These are phyloP conservation scores for Phylloscopus whistleri DNA, from an alignment of 2,113 vertebrate genomes.

Conservation along the genomic window DNA sequence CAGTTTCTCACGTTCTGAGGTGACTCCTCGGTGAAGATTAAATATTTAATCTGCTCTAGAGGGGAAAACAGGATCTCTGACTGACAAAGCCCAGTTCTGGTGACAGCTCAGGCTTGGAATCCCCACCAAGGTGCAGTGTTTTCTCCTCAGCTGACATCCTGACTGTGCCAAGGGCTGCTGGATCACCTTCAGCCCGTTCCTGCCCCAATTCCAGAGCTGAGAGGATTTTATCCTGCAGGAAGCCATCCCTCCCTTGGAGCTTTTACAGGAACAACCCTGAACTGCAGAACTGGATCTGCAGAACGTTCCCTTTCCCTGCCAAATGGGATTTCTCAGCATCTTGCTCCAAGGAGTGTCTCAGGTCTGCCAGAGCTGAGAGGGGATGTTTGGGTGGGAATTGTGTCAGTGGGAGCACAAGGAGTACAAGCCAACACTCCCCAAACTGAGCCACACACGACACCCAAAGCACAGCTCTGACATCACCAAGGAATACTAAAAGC, in stretches of 20 bases:
- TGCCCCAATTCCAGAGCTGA: neutral
- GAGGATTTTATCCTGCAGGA: neutral
- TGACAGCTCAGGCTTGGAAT: neutral
- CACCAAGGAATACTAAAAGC: neutral
- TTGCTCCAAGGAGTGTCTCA: neutral
- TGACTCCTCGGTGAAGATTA: neutral
- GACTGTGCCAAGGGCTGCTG: neutral
- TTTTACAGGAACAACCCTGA: neutral
- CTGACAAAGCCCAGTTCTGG: neutral
- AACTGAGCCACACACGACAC: fast-evolving
- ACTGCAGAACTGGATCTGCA: neutral
- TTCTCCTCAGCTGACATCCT: neutral
- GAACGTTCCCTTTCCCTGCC: neutral
- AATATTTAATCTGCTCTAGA: neutral
- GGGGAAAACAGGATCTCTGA: neutral
- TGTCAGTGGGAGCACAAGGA: neutral
- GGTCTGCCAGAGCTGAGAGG: neutral
- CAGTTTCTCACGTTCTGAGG: neutral
- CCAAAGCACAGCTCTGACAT: neutral
- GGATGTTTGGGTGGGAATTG: neutral
- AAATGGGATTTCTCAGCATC: neutral
- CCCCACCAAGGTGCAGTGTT: neutral
- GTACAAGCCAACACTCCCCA: neutral
- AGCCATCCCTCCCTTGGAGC: neutral
- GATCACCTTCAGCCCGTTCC: neutral